These are phyloP conservation scores for Silurus glanis DNA, from an alignment of 2,113 vertebrate species.

Conservation along the genomic window DNA sequence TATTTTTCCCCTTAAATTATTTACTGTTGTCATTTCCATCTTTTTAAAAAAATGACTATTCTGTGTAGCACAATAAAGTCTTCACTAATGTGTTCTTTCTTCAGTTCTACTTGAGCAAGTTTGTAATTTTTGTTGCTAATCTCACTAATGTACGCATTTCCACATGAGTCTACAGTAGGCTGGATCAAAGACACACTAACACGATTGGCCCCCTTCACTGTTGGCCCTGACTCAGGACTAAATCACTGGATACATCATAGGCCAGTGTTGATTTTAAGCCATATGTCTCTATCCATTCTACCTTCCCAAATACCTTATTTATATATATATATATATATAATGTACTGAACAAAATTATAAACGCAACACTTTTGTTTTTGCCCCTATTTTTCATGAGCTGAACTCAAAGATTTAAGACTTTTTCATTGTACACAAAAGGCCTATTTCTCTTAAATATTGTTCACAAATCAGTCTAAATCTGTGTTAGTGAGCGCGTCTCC, in stretches of 20 bases:
- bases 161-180: not conserved
- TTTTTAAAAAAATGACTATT: not conserved
- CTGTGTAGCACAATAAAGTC: slow-evolving; percentile 40
- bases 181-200: not conserved
- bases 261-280: not conserved
- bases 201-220: not conserved
- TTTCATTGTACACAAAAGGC: too few species aligned
- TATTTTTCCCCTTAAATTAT: not conserved
- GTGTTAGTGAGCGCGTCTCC: too few species aligned
- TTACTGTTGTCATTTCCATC: slow-evolving; percentile 3
- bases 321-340: too few species aligned
- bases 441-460: too few species aligned
- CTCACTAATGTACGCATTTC: not conserved
- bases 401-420: too few species aligned
- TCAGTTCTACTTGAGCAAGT: not conserved
- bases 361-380: too few species aligned
- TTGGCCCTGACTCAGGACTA: not conserved
- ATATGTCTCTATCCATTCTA: not conserved
- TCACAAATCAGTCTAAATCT: too few species aligned
- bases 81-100: slow-evolving; percentile 30
- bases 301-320: not conserved
- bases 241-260: not conserved
- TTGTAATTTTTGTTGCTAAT: slow-evolving; percentile 19
- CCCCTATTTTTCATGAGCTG: too few species aligned
- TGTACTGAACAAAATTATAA: too few species aligned